Conservation (phyloP, 2,797 vertebrate genomes). For the Sus cebifrons region DNA sequence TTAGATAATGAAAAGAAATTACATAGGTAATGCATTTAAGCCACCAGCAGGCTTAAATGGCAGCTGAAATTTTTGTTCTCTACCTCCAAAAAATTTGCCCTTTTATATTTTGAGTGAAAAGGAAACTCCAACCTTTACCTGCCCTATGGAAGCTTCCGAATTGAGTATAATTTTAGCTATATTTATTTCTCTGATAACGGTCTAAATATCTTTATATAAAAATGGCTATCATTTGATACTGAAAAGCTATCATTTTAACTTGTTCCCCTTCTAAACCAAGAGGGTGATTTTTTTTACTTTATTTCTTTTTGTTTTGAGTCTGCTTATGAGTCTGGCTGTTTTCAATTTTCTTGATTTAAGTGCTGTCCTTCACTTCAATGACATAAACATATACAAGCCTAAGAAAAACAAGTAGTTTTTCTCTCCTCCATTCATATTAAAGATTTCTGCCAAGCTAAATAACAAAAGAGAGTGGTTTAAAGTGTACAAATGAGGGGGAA, state of each 20-base stretch:
- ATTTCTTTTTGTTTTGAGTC: constrained; percentile 63
- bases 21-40: constrained; percentile 24
- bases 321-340: background rate
- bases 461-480: constrained; percentile 37
- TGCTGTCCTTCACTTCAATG: constrained; percentile 57
- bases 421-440: background rate
- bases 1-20: constrained; percentile 44
- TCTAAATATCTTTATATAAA: background rate
- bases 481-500: constrained; percentile 17
- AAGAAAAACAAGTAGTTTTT: constrained; percentile 40
- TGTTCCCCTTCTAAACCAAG: constrained; percentile 39
- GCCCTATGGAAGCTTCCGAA: constrained; percentile 12
- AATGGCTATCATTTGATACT: background rate
- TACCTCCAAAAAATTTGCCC: background rate
- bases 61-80: constrained; percentile 62
- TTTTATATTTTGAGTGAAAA: constrained; percentile 49
- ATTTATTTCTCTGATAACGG: constrained; percentile 50
- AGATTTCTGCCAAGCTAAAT: constrained; percentile 36
- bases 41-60: constrained; percentile 60
- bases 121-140: background rate
- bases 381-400: constrained; percentile 2
- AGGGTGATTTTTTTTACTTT: background rate
- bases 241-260: constrained; percentile 59
- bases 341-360: constrained; percentile 60
- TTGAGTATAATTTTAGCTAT: constrained; percentile 33